phyloP scores from a whole-genome alignment of 64 coral and sea anemone genomes.

The Platygyra sinensis region DNA sequence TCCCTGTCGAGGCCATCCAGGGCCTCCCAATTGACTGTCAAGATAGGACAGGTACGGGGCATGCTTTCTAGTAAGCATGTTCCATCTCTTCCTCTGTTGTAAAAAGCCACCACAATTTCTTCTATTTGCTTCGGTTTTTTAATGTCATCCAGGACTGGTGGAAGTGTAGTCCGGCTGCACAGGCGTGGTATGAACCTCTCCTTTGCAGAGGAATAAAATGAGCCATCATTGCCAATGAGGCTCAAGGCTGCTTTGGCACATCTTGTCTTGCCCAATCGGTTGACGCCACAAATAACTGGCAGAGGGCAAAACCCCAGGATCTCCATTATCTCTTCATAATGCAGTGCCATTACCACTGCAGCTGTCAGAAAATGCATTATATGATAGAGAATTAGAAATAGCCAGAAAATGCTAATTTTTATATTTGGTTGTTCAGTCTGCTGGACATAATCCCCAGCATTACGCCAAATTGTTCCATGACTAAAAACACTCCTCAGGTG shows the following conservation, averaged over 20 bases:
- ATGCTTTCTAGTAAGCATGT: constrained; percentile 19
- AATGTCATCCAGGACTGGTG: constrained; percentile 48
- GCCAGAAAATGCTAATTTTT: too few species aligned
- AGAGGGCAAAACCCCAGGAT: constrained; percentile 44
- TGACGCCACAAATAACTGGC: constrained; percentile 40
- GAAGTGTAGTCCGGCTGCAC: constrained; percentile 27
- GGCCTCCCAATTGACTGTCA: constrained; percentile 37
- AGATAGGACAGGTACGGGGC: constrained; percentile 13
- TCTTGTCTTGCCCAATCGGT: constrained; percentile 41
- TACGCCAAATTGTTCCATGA: too few species aligned
- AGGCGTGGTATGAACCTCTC: constrained; percentile 51
- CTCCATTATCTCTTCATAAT: too few species aligned
- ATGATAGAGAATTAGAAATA: too few species aligned
- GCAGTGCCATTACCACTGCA: too few species aligned
- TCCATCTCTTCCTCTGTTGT: constrained; percentile 32
- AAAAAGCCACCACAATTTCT: constrained; percentile 10
- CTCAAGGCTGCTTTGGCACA: constrained; percentile 9
- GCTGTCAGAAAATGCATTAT: too few species aligned
- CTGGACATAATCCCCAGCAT: too few species aligned
- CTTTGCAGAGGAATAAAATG: constrained; percentile 40
- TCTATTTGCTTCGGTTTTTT: constrained; percentile 10
- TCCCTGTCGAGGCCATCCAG: constrained; percentile 19
- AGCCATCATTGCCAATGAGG: neutral
- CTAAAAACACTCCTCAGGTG: too few species aligned
- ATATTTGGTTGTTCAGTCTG: too few species aligned